Percentiles rank a stretch among this genome's conserved stretches.
These are phyloP conservation scores for Pao palembangensis DNA, from an alignment of 2,113 vertebrate genomes.

Conservation along the genomic window DNA sequence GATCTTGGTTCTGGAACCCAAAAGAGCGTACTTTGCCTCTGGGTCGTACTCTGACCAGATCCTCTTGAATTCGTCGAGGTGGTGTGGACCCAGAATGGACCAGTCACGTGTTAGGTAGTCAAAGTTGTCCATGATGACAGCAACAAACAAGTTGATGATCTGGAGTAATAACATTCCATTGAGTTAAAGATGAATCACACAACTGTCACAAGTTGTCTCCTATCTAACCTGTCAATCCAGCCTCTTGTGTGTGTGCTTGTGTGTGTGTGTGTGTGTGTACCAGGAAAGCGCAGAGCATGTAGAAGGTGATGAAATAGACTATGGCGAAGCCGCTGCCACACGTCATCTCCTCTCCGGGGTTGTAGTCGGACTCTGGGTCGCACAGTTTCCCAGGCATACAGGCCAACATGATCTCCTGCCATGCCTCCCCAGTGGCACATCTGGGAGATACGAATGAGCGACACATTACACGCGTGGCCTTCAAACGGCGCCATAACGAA, in stretches of 20 bases:
- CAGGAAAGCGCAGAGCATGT: conserved; percentile 98
- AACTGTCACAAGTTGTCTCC: no score
- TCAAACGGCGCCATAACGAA: background rate
- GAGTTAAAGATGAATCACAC: no score
- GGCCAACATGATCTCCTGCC: conserved; percentile 98
- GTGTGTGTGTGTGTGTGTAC: conserved; percentile 63
- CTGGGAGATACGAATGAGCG: conserved; percentile 57
- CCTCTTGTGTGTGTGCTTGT: no score
- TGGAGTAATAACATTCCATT: conserved; percentile 38
- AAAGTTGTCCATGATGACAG: conserved; percentile 99
- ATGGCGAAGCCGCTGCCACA: conserved; percentile 97
- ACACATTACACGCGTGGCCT: background rate
- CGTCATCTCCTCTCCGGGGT: conserved; percentile 87
- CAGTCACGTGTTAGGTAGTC: conserved; percentile 98
- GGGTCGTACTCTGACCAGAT: conserved; percentile 99
- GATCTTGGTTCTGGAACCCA: background rate
- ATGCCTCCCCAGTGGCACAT: conserved; percentile 96
- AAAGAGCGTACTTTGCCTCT: conserved; percentile 89
- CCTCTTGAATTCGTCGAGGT: conserved; percentile 97
- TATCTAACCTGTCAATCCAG: no score
- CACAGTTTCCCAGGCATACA: conserved; percentile 93
- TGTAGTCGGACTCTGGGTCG: conserved; percentile 91
- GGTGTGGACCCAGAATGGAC: conserved; percentile 98
- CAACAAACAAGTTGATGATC: conserved; percentile 99
- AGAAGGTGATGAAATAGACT: conserved; percentile 97